Conservation (phyloP, 1,140 invertebrate species). For the Drosophila elegans region DNA sequence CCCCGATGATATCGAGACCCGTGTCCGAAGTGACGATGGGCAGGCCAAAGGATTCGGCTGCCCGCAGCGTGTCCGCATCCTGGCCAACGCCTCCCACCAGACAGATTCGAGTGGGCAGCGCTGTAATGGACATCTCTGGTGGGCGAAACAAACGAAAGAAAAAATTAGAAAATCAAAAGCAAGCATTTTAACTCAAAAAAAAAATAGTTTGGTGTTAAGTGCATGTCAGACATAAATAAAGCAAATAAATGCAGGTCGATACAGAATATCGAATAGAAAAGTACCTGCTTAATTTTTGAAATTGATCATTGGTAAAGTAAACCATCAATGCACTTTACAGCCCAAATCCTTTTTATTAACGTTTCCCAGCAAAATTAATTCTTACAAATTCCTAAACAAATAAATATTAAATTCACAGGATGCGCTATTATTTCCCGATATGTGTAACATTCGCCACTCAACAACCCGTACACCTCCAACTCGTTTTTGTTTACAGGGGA, state of each 20-base stretch:
- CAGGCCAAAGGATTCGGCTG: constrained; percentile 88
- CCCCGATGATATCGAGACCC: constrained; percentile 87
- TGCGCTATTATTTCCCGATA: neutral
- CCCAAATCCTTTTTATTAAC: neutral
- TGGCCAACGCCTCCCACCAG: constrained; percentile 86
- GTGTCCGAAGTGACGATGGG: constrained; percentile 88
- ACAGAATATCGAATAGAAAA: neutral
- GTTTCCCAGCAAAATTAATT: neutral
- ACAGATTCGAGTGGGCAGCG: constrained; percentile 86
- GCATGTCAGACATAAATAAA: constrained; percentile 24
- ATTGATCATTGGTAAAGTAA: too few species aligned
- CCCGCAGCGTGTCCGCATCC: constrained; percentile 86
- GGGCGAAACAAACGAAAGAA: constrained; percentile 8
- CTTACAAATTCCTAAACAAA: neutral
- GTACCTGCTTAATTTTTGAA: neutral
- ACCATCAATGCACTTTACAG: too few species aligned
- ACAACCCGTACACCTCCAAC: constrained; percentile 8
- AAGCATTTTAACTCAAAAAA: constrained; percentile 11
- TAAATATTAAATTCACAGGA: neutral
- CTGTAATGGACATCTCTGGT: constrained; percentile 79
- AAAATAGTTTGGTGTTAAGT: constrained; percentile 19
- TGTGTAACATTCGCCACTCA: neutral
- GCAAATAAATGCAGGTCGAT: constrained; percentile 8
- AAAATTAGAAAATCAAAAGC: constrained; percentile 8
- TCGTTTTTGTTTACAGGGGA: constrained; percentile 39